Evolutionary conservation across 2,888 invertebrate species (phyloP), one percentile per base, ranked within the genome.

Genomic region (Elysia crispata): DNA sequence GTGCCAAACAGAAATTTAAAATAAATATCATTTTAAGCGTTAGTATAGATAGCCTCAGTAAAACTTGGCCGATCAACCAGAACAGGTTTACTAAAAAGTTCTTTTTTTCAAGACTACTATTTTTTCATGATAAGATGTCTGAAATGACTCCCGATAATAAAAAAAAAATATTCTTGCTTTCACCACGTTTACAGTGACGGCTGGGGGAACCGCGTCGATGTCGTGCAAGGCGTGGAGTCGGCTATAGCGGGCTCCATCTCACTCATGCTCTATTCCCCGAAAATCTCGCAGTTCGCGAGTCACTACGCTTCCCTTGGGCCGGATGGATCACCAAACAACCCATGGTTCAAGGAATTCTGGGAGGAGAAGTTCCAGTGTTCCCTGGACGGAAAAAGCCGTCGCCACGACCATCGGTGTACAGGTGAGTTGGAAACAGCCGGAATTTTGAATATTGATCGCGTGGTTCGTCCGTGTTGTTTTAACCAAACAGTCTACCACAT

Each of bases 321-420:
- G 81, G 41, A 62, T 41, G 95, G 95, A 0, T 90, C 93, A 91
- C 89, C 91, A 11, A 93, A 95, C 76, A 96, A 96, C 91, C 95
- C 95, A 0, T 94, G 94, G 94, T 96, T 96, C 91, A 92, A 93
- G 30, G 96, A 96, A 91, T 95, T 95, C 92, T 96, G 96, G 96
- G 95, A 96, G 90, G 92, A 94, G 83, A 94, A 94, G 86, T 96
- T 95, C 92, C 93, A 94, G 86, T 96, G 95, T 90, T 86, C 83
- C 54, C 83, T 91, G 1, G 75, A 80, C 50, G 67, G 67, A n/a
- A 3, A 0, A 20, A 28, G 30, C 30, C 1, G 23, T 3, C 31
- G 5, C 3, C 18, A 67, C 28, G 6, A 31, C 11, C 3, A 3
- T 11, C 23, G n/a, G 13, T n/a, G 62, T 62, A 23, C 3, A 23